Conservation (phyloP, 2,888 invertebrate species). For the Noctua fimbriata region DNA sequence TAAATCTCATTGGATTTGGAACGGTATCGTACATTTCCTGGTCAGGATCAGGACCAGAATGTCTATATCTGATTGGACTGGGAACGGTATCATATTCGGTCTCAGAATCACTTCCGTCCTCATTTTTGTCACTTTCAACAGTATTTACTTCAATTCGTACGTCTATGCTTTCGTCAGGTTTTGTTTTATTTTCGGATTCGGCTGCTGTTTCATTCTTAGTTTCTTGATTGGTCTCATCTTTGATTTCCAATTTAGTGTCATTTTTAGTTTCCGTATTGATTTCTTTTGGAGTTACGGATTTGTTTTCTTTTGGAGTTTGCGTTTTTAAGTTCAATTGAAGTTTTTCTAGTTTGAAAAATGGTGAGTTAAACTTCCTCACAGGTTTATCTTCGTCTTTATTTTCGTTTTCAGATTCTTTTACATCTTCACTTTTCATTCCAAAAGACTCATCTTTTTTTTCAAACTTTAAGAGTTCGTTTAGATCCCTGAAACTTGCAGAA, state of each 20-base stretch:
- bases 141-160: slow-evolving; percentile 20
- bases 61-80: slow-evolving; percentile 29
- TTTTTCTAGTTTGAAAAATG: slow-evolving; percentile 22
- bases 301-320: background rate
- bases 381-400: slow-evolving; percentile 11
- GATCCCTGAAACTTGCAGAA: slow-evolving; percentile 67
- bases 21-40: slow-evolving; percentile 14
- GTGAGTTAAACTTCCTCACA: background rate
- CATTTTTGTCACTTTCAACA: slow-evolving; percentile 10
- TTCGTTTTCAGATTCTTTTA: slow-evolving; percentile 28
- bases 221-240: slow-evolving; percentile 9
- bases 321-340: too few species aligned
- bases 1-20: background rate
- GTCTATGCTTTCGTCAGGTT: slow-evolving; percentile 3
- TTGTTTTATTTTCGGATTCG: slow-evolving; percentile 17
- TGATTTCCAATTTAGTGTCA: background rate
- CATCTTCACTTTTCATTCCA: slow-evolving; percentile 12
- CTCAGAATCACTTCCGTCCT: slow-evolving; percentile 30
- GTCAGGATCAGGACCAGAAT: slow-evolving; percentile 13
- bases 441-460: slow-evolving; percentile 41
- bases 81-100: slow-evolving; percentile 57
- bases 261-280: slow-evolving; percentile 3
- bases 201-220: slow-evolving; percentile 1
- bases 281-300: background rate
- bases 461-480: slow-evolving; percentile 66